These are phyloP conservation scores for Lordiphosa collinella DNA, from an alignment of 1,140 invertebrate species.

Conservation along the genomic window DNA sequence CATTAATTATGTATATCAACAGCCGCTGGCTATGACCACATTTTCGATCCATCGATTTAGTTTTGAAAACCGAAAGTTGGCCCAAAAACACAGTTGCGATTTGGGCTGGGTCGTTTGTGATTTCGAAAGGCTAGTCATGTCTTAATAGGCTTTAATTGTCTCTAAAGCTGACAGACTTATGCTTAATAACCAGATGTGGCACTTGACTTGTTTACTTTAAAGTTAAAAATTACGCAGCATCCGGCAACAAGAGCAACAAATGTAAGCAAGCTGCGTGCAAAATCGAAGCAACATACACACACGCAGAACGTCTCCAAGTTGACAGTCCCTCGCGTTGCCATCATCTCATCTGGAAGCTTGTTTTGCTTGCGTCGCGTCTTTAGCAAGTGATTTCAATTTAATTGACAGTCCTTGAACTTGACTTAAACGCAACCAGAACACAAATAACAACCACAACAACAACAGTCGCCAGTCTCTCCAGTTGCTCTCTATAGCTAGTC, in stretches of 20 bases:
- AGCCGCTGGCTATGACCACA: constrained; percentile 51
- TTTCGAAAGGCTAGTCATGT: constrained; percentile 5
- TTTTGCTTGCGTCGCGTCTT: constrained; percentile 62
- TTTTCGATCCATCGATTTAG: constrained; percentile 51
- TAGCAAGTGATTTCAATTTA: constrained; percentile 78
- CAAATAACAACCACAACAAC: constrained; percentile 39
- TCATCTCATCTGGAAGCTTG: constrained; percentile 52
- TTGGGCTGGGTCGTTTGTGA: constrained; percentile 11
- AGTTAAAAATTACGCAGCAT: constrained; percentile 63
- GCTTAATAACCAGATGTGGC: constrained; percentile 37
- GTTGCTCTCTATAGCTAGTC: constrained; percentile 10
- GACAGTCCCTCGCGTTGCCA: neutral
- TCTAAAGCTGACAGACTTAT: constrained; percentile 18
- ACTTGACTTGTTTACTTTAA: constrained; percentile 36
- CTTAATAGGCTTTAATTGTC: constrained; percentile 22
- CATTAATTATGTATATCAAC: constrained; percentile 67
- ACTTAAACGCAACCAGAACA: constrained; percentile 71
- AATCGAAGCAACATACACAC: constrained; percentile 19
- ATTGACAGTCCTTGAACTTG: constrained; percentile 79
- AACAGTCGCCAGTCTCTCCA: constrained; percentile 23
- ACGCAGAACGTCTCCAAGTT: constrained; percentile 18
- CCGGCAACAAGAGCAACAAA: constrained; percentile 23
- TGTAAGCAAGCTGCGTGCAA: constrained; percentile 50
- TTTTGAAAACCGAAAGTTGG: constrained; percentile 71
- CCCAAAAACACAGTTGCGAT: constrained; percentile 65